phyloP scores from a whole-genome alignment of 2,113 vertebrate species.

The Tautogolabrus adspersus region DNA sequence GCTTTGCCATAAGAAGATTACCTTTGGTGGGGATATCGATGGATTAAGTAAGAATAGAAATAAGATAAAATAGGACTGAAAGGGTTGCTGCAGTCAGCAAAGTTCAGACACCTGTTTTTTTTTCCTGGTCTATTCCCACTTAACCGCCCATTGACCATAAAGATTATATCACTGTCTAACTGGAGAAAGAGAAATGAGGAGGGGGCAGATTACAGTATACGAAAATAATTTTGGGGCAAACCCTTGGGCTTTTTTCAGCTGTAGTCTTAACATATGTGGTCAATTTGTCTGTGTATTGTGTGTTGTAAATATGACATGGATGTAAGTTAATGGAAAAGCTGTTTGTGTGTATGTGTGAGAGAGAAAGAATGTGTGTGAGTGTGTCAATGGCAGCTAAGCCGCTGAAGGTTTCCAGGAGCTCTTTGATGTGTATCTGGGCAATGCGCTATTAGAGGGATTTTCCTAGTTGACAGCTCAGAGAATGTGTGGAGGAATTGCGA shows the following conservation, averaged over 20 bases:
- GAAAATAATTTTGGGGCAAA: constrained; percentile 10
- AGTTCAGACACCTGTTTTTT: constrained; percentile 82
- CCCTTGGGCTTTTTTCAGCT: constrained; percentile 8
- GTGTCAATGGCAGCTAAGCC: constrained; percentile 82
- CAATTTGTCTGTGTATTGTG: constrained; percentile 58
- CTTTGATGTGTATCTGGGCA: constrained; percentile 94
- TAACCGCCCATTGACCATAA: constrained; percentile 34
- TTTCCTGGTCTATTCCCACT: constrained; percentile 27
- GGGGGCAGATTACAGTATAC: constrained; percentile 34
- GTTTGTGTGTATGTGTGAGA: constrained; percentile 56
- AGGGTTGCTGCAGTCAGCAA: constrained; percentile 75
- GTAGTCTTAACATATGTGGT: constrained; percentile 43
- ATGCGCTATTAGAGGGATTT: constrained; percentile 92
- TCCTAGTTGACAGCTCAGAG: constrained; percentile 89
- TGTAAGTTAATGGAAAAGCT: constrained; percentile 69
- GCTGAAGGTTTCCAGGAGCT: constrained; percentile 89
- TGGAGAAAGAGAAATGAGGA: constrained; percentile 24
- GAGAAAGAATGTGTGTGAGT: constrained; percentile 43
- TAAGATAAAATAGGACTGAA: constrained; percentile 80
- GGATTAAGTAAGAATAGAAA: constrained; percentile 86
- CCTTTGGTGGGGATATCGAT: constrained; percentile 82
- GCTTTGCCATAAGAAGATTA: constrained; percentile 86
- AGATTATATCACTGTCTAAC: constrained; percentile 55
- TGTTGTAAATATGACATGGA: constrained; percentile 36
- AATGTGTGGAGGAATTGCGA: constrained; percentile 90